Evolutionary conservation across 2,888 invertebrate genomes (phyloP).

Genomic region (Lutraria lutraria): DNA sequence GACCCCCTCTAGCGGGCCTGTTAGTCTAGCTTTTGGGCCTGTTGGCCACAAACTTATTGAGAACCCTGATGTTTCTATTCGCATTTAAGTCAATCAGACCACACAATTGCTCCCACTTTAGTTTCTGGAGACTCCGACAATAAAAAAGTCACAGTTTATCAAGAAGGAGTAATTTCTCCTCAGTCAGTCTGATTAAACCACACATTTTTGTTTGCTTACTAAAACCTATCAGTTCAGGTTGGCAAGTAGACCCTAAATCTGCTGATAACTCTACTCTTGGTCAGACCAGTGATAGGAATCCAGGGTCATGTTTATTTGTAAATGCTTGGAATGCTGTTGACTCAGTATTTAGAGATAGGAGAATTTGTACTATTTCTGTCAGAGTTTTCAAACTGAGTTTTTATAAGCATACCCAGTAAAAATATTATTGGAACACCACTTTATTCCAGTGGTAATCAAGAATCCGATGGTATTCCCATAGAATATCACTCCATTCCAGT

Average conservation of each 20-base stretch:
- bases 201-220: slow-evolving; percentile 40
- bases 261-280: not conserved
- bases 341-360: not conserved
- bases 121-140: not conserved
- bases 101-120: not conserved
- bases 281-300: not conserved
- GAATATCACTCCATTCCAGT: too few species aligned
- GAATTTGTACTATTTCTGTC: too few species aligned
- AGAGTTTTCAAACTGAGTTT: too few species aligned
- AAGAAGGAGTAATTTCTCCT: slow-evolving; percentile 6
- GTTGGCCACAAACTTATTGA: too few species aligned
- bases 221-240: slow-evolving; percentile 28
- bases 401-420: too few species aligned
- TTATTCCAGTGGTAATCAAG: too few species aligned
- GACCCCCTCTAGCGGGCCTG: too few species aligned
- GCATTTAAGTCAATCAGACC: too few species aligned
- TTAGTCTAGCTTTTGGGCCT: too few species aligned
- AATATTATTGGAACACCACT: too few species aligned
- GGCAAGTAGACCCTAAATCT: slow-evolving; percentile 26
- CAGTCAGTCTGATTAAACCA: slow-evolving; percentile 21
- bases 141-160: not conserved
- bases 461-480: too few species aligned
- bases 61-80: too few species aligned
- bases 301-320: not conserved
- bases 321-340: slow-evolving; percentile 4